phyloP scores from a whole-genome alignment of 2,113 vertebrate species.

The Mirounga angustirostris region DNA sequence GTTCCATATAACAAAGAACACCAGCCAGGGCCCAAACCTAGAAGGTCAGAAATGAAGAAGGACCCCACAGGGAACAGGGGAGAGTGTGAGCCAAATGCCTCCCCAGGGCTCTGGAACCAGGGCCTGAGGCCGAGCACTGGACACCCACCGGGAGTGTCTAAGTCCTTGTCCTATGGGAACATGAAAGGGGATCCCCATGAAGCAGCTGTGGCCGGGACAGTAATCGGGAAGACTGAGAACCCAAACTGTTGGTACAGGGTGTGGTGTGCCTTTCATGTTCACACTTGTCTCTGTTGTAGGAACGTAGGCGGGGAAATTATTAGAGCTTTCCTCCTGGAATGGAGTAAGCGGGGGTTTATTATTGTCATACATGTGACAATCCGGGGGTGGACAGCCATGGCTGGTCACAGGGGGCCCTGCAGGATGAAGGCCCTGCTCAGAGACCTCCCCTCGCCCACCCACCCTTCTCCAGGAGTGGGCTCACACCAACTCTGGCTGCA shows the following conservation, averaged over 20 bases:
- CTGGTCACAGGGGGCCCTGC: fast-evolving
- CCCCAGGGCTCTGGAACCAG: background rate
- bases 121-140: fast-evolving
- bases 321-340: background rate
- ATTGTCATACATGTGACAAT: background rate
- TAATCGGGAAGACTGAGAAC: fast-evolving
- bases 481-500: fast-evolving
- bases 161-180: background rate
- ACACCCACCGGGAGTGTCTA: fast-evolving
- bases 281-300: background rate
- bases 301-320: background rate
- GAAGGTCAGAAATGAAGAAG: background rate
- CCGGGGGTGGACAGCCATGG: fast-evolving
- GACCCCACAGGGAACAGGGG: too few relatives aligned
- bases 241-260: too few relatives aligned
- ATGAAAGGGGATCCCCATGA: background rate
- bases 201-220: background rate
- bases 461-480: too few relatives aligned
- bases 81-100: fast-evolving
- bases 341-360: background rate
- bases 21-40: background rate
- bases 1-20: background rate
- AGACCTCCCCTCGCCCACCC: fast-evolving
- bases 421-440: too few relatives aligned
- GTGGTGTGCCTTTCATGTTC: fast-evolving